Evolutionary conservation across 2,888 invertebrate species (phyloP), one percentile per base, ranked within the genome.

Genomic region (Agonopterix alstromeriana): DNA sequence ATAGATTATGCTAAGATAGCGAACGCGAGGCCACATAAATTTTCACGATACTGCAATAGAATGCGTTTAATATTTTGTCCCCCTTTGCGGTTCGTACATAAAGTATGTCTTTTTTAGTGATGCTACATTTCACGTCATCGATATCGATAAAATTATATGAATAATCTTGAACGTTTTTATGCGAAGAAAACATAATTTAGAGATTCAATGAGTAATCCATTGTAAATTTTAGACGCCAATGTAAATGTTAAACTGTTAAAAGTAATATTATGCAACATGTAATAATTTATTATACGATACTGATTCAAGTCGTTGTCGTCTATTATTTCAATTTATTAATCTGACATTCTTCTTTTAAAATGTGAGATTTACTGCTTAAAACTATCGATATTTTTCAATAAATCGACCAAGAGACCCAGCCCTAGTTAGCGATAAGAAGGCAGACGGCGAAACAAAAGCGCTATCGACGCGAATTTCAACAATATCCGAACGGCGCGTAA

Each of bases 401-500:
- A 36, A 47, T 36, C 10, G 17, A 45, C 36, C 35, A 10, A 14
- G 4, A 17, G 3, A 40, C 41, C 43, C 48, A 46, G 38, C 48
- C n/a, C 48, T 46, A 46, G 8, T 17, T 36, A 5, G 45, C 46
- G 51, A 51, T 51, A 51, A 51, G 48, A 71, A 76, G 70, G 69
- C 72, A 74, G 71, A 77, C 76, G 75, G 72, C 66, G 68, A 76
- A 82, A 82, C 82, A 81, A 83, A 82, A 82, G 82, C 79, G 73
- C 67, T 81, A 82, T 82, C 81, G 78, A 77, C 71, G 76, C 68
- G 79, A 72, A 81, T 79, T 81, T 81, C 79, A 79, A 81, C 81
- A 77, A 75, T 74, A 79, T 77, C 75, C 73, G 65, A 62, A 52
- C 63, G 57, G 57, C 64, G 75, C 77, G 79, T 81, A 82, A 81